Base-by-base conservation (phyloP, 2,888 invertebrate genomes). In the Dendrolimus pini region DNA sequence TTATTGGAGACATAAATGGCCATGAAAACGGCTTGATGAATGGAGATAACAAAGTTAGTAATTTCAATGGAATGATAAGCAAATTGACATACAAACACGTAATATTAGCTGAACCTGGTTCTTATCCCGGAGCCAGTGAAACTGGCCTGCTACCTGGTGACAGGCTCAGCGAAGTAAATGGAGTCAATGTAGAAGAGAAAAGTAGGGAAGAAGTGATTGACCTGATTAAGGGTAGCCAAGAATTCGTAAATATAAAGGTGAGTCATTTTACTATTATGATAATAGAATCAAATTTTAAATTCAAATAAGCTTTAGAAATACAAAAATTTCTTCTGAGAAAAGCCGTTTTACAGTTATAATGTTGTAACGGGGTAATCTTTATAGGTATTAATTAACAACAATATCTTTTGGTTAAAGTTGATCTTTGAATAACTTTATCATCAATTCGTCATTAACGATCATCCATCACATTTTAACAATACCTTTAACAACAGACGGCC, bases 71-170 rank as follows among this genome's bases (percentile, higher is more conserved):
- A 58, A 78, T 76, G 74, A 81, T 72, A 62, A 90, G 74, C 75
- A 91, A 83, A 83, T 85, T 93, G 66, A 92, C 91, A 55, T 93
- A 93, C 85, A 93, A 93, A 69, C 93, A 96, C 58, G 97, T 97
- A 41, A 96, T 97, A 65, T 95, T 98, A 75, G 98, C 98, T 10
- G 98, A 98, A 79, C 98, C 98, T 1, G 97, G 97, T 10, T 93
- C 95, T 57, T 94, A 94, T 70, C 95, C 89, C 12, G 94, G 95
- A 10, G 93, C 95, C 60, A 94, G 94, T 73, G 95, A 95, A 67
- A 97, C 96, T 8, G 97, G 98, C 7, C 91, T 99, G 41, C 89
- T 98, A 60, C 98, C 98, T n/a, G 99, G 99, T 7, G 99, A 99
- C 85, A 93, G 97, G 69, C 92, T 99, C 41, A 89, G 98, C 67